Conservation (phyloP, 2,797 vertebrate genomes). For the Sebastes oblongus region DNA sequence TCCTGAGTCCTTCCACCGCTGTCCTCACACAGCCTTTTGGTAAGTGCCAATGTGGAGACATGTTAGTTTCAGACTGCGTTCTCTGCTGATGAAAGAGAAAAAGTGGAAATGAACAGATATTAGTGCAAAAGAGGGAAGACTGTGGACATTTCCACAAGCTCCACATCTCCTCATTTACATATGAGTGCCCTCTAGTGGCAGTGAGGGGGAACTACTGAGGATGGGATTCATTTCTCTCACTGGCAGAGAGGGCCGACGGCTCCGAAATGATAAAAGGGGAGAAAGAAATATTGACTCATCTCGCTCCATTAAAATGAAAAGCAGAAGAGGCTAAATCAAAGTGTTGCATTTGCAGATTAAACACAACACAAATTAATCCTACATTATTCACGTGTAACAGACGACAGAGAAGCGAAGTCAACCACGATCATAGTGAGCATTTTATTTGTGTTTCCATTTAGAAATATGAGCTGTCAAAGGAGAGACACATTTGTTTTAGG, state of each 20-base stretch:
- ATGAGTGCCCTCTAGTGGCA: conserved; percentile 73
- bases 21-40: conserved; percentile 11
- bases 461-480: not conserved
- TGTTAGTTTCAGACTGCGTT: conserved; percentile 1
- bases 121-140: conserved; percentile 2
- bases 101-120: not conserved
- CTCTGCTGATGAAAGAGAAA: conserved; percentile 17
- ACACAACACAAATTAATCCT: not conserved
- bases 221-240: conserved; percentile 26
- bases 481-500: too few species aligned
- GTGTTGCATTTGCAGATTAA: conserved; percentile 20
- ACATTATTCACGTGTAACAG: not conserved
- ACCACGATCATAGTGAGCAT: not conserved
- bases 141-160: not conserved
- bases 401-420: not conserved
- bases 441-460: conserved; percentile 26
- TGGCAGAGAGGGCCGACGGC: conserved; percentile 33
- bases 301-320: conserved; percentile 45
- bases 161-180: conserved; percentile 38
- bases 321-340: conserved; percentile 12
- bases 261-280: conserved; percentile 41
- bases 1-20: not conserved
- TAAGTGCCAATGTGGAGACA: conserved; percentile 2
- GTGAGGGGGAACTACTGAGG: conserved; percentile 5
- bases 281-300: conserved; percentile 50